Percentiles rank a stretch among this genome's conserved stretches.
phyloP scores from a whole-genome alignment of 1,140 invertebrate genomes.

The Portunus trituberculatus region DNA sequence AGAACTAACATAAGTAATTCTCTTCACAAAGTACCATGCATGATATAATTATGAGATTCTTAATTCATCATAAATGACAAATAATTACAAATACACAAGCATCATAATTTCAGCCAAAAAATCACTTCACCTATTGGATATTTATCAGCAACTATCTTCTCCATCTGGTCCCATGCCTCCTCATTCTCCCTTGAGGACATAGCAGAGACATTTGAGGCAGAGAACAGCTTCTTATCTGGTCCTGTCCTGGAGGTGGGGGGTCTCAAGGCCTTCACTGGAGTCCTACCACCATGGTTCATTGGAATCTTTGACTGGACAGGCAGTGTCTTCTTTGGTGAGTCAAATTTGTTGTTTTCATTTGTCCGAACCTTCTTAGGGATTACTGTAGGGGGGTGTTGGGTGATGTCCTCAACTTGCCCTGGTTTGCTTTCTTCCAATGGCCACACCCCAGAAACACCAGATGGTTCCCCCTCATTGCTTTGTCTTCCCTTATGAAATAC shows the following conservation, averaged over 20 bases:
- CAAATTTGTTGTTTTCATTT: constrained; percentile 29
- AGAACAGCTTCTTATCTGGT: constrained; percentile 13
- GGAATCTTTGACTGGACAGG: constrained; percentile 48
- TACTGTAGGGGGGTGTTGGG: not conserved
- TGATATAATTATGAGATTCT: too few species aligned
- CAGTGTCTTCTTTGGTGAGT: constrained; percentile 25
- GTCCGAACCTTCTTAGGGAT: not conserved
- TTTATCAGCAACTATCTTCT: not conserved
- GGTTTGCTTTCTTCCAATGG: constrained; percentile 44
- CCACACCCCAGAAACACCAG: constrained; percentile 55
- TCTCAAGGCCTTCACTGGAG: not conserved
- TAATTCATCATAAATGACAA: too few species aligned
- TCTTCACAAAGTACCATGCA: too few species aligned
- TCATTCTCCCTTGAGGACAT: not conserved
- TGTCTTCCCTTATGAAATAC: constrained; percentile 46
- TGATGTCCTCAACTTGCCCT: not conserved
- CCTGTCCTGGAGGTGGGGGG: not conserved
- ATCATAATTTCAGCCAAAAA: too few species aligned
- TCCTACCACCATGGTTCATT: not conserved
- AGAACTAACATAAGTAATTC: too few species aligned
- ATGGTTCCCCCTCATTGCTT: not conserved
- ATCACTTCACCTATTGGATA: not conserved
- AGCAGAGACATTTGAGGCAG: not conserved
- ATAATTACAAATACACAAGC: too few species aligned
- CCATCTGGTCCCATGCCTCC: not conserved